Base-by-base conservation (phyloP, 2,888 invertebrate species). In the Trachelus troglodyta region DNA sequence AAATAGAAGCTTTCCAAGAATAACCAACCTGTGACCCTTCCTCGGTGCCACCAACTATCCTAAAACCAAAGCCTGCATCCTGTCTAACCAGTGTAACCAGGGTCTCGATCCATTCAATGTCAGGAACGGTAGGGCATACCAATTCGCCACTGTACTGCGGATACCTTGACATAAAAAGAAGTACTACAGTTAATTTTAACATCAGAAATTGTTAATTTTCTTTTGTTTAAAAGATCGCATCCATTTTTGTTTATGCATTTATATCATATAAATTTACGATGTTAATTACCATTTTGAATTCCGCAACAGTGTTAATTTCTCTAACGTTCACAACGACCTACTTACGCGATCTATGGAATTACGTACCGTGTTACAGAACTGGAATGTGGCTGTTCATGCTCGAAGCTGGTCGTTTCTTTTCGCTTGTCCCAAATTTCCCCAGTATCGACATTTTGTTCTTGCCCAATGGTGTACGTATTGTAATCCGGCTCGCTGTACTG, bases 11-110 rank as follows among this genome's bases (percentile, higher is more conserved):
- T 56, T 56, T 56, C 56, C 23, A 56, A 23, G 56, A 56, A 56
- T 56, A 56, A 56, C 56, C 56, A 56, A 95, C 98, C 92, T 98
- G 96, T 82, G 98, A 98, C 79, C 98, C 97, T 93, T 99, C 99
- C 92, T 99, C 99, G 0, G 98, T 98, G 69, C 99, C 99, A 34
- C 99, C 99, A 56, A 99, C 97, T 89, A 99, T 98, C 81, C 99
- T 94, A 93, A 99, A 99, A 12, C 99, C 99, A 93, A 99, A 99
- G 3, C 99, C 99, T 78, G 96, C 96, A 69, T 97, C 96, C 86
- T 98, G 97, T n/a, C 98, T 94, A 75, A 96, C 96, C 76, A 99
- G 92, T 0, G 97, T 96, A 12, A 99, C 96, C 79, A 95, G 92
- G 84, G 96, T 94, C 85, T 96, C 96, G 73, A 95, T 94, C 87